Evolutionary conservation across 2,888 invertebrate species (phyloP).

Genomic region (Spilarctia lutea): DNA sequence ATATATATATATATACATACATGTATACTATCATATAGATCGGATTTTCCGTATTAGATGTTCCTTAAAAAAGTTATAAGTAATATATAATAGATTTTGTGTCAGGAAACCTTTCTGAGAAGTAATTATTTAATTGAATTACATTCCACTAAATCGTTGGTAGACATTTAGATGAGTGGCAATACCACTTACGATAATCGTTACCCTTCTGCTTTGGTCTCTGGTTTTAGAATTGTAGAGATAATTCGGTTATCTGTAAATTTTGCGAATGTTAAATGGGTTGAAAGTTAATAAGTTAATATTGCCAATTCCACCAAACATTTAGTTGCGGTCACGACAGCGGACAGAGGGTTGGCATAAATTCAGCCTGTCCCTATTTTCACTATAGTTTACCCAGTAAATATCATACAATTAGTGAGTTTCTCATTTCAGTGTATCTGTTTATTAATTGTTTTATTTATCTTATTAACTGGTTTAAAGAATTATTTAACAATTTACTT

Average conservation of each 20-base stretch:
- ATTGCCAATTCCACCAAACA: neutral
- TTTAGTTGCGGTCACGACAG: slow-evolving; percentile 3
- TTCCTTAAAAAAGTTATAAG: too few relatives aligned
- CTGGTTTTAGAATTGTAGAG: neutral
- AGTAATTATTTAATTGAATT: neutral
- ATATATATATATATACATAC: too few relatives aligned
- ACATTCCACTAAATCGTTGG: neutral
- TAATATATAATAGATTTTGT: neutral
- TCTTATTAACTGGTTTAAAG: neutral
- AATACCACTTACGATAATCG: neutral
- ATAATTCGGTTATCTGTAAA: neutral
- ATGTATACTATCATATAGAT: too few relatives aligned
- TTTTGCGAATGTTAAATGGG: neutral
- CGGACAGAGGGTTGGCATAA: neutral
- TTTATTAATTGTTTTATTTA: neutral
- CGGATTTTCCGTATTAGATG: too few relatives aligned
- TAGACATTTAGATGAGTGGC: neutral
- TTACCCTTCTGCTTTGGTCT: neutral
- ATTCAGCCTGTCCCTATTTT: neutral
- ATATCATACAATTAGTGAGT: slow-evolving; percentile 4
- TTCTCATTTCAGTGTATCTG: slow-evolving; percentile 2
- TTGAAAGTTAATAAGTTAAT: slow-evolving; percentile 1
- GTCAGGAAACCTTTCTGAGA: neutral
- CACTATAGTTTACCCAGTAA: neutral
- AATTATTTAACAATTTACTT: neutral